These are phyloP conservation scores for Microctonus brassicae DNA, from an alignment of 2,888 invertebrate genomes.

Conservation along the genomic window DNA sequence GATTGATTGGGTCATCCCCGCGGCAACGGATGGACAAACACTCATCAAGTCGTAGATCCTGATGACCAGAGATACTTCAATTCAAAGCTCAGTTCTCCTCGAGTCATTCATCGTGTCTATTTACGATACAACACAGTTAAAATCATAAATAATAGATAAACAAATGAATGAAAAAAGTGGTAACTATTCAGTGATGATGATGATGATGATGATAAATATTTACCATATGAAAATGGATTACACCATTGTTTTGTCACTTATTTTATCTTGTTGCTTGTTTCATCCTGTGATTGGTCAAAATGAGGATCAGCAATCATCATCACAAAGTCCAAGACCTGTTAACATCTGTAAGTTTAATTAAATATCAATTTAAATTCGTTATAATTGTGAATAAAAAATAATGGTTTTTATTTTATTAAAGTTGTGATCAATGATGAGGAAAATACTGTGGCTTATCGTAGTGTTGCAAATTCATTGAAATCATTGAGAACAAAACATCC, in stretches of 20 bases:
- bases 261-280: background rate
- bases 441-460: conserved; percentile 60
- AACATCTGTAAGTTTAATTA: conserved; percentile 53
- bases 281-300: background rate
- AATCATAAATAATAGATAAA: background rate
- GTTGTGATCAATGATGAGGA: conserved; percentile 60
- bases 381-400: background rate
- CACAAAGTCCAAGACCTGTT: conserved; percentile 46
- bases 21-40: conserved; percentile 67
- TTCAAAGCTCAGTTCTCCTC: conserved; percentile 5
- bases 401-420: conserved; percentile 37
- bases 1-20: conserved; percentile 67
- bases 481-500: conserved; percentile 53
- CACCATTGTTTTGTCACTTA: background rate
- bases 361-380: background rate
- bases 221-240: background rate
- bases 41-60: conserved; percentile 46
- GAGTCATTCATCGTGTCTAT: background rate
- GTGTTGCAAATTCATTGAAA: conserved; percentile 57
- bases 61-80: conserved; percentile 35
- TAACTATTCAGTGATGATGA: background rate
- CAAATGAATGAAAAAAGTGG: background rate
- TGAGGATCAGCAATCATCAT: background rate
- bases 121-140: background rate
- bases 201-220: background rate